phyloP scores from a whole-genome alignment of 2,888 invertebrate species.

The Orgyia antiqua region DNA sequence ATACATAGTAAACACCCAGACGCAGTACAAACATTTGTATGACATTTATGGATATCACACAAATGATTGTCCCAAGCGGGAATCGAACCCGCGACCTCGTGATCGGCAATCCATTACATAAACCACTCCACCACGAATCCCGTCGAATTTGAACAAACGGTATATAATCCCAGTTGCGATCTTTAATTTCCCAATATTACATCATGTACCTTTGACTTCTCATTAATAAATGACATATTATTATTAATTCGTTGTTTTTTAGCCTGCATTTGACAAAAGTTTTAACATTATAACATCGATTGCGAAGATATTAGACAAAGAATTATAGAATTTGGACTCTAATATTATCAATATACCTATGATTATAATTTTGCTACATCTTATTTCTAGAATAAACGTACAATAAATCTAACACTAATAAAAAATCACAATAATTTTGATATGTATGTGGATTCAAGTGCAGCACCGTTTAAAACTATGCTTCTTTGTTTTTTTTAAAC shows the following conservation, averaged over 20 bases:
- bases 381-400: constrained; percentile 47
- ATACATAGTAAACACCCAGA: too few species aligned
- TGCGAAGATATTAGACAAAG: background rate
- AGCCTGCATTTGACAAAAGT: constrained; percentile 76
- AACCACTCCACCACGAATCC: too few species aligned
- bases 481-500: constrained; percentile 38
- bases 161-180: too few species aligned
- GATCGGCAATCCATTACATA: too few species aligned
- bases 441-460: constrained; percentile 60
- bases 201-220: constrained; percentile 24
- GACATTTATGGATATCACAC: too few species aligned
- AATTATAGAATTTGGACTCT: background rate
- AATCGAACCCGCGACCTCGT: too few species aligned
- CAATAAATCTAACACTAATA: constrained; percentile 42
- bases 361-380: constrained; percentile 33
- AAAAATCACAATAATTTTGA: constrained; percentile 70
- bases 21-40: too few species aligned
- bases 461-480: constrained; percentile 60
- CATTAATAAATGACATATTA: constrained; percentile 27
- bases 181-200: constrained; percentile 24
- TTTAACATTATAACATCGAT: constrained; percentile 32
- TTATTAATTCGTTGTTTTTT: constrained; percentile 67
- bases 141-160: too few species aligned
- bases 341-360: constrained; percentile 13
- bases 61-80: too few species aligned